A percentile compares a stretch with the other conserved stretches of the same genome.
Evolutionary conservation across 2,888 invertebrate species (phyloP).

Genomic region (Ectobius pallidus): DNA sequence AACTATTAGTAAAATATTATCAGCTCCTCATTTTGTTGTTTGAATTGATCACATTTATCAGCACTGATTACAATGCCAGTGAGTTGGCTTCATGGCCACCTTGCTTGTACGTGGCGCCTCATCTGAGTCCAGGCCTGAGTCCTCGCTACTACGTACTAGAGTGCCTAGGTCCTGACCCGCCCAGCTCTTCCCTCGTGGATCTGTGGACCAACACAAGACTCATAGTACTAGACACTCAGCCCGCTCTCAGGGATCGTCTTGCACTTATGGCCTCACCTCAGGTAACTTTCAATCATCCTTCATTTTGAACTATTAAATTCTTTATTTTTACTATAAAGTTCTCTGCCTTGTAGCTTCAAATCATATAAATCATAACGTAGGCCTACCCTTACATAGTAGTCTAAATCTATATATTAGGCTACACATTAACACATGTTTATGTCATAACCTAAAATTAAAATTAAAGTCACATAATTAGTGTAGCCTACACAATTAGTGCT

Average conservation of each 20-base stretch:
- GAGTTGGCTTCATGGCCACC: conserved; percentile 18
- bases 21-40: conserved; percentile 13
- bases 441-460: no score
- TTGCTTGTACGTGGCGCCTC: conserved; percentile 37
- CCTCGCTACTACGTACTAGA: conserved; percentile 68
- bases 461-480: no score
- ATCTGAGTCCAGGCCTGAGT: conserved; percentile 47
- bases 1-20: no score
- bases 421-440: no score
- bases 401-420: no score
- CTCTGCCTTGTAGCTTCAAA: no score
- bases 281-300: conserved; percentile 59
- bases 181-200: conserved; percentile 69
- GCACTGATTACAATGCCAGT: conserved; percentile 29
- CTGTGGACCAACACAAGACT: conserved; percentile 65
- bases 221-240: conserved; percentile 72
- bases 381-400: no score
- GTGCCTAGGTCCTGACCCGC: conserved; percentile 80
- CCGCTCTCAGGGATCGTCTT: conserved; percentile 66
- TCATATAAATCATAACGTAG: no score
- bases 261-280: conserved; percentile 75
- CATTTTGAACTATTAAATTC: no score
- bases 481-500: no score
- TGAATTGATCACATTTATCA: no score
- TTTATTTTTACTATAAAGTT: no score